Base-by-base conservation (phyloP, 2,888 invertebrate species). In the Agrochola lota region DNA sequence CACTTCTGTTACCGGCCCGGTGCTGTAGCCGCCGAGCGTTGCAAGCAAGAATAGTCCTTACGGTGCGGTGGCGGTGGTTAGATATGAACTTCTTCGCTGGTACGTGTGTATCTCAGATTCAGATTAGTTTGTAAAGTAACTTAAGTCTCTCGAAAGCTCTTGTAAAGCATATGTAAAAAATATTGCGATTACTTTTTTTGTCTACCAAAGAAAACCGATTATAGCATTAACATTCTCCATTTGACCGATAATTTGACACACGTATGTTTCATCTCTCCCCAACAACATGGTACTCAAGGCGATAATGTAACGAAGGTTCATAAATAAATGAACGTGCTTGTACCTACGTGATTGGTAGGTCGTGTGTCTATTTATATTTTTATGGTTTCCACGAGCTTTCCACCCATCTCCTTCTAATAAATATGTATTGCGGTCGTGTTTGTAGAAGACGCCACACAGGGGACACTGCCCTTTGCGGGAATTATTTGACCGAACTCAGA, bases 361-460 rank as follows among this genome's bases (percentile, higher is more conserved):
- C 70, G 66, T 85, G 67, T 67, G 59, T 68, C 84, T 78, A 43
- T 82, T 78, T 85, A 82, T 82, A 73, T 75, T 82, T 84, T 74
- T 85, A 71, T 75, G 49, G 49, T 75, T 73, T 81, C 60, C 78
- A 68, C 55, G 52, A 71, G 52, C 60, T 71, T 83, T 77, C 71
- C 60, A 55, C 49, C 70, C 57, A 73, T 83, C 67, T 74, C 23
- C 15, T 26, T 60, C 70, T 84, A 75, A 84, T 84, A 84, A 84
- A 84, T 84, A 84, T 84, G 84, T 82, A 84, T 85, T 52, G 57
- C 82, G 82, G 78, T 71, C 78, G 73, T 78, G 73, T 84, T 85
- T 75, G 70, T 62, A 68, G 46, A 72, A 73, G 74, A 82, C 60
- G 69, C 66, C 46, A 71, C 63, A 71, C 63, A 20, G 57, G 72